Percentiles rank a stretch among this genome's conserved stretches.
These are phyloP conservation scores for Drosophila asahinai DNA, from an alignment of 1,140 invertebrate genomes.

Conservation along the genomic window DNA sequence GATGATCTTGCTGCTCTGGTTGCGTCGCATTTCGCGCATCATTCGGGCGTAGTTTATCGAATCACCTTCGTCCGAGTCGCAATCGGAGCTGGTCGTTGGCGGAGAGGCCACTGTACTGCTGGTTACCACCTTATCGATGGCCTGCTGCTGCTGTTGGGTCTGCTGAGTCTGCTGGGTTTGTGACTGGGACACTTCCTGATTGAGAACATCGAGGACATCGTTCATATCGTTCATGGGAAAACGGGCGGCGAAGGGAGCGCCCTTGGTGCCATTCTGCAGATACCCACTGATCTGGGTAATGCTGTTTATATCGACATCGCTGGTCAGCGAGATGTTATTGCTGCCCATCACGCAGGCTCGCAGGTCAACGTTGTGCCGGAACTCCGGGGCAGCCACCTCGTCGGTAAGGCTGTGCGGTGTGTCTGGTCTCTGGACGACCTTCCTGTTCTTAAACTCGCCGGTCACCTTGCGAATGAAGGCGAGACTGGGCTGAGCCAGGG, in stretches of 20 bases:
- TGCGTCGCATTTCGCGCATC: background rate
- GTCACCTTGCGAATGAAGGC: conserved; percentile 12
- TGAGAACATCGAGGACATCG: conserved; percentile 72
- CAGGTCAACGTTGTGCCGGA: conserved; percentile 76
- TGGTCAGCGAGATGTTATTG: conserved; percentile 74
- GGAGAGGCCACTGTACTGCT: conserved; percentile 47
- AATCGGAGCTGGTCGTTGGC: conserved; percentile 58
- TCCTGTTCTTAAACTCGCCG: conserved; percentile 21
- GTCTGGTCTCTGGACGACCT: conserved; percentile 51
- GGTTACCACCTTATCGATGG: conserved; percentile 6
- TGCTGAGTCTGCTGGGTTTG: background rate
- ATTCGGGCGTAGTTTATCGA: conserved; percentile 1
- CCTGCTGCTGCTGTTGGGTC: background rate
- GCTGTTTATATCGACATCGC: conserved; percentile 31
- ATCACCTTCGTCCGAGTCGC: conserved; percentile 74
- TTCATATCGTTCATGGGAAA: conserved; percentile 27
- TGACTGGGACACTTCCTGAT: conserved; percentile 14
- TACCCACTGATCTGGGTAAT: conserved; percentile 72
- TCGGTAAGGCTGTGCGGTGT: conserved; percentile 63
- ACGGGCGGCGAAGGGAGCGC: background rate
- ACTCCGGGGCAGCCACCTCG: conserved; percentile 50
- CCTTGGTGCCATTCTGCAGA: conserved; percentile 74
- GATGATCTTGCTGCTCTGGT: background rate
- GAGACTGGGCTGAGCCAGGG: background rate
- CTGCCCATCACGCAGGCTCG: conserved; percentile 81